phyloP scores from a whole-genome alignment of 1,140 invertebrate genomes.

The Pseudachorutes palmiensis region DNA sequence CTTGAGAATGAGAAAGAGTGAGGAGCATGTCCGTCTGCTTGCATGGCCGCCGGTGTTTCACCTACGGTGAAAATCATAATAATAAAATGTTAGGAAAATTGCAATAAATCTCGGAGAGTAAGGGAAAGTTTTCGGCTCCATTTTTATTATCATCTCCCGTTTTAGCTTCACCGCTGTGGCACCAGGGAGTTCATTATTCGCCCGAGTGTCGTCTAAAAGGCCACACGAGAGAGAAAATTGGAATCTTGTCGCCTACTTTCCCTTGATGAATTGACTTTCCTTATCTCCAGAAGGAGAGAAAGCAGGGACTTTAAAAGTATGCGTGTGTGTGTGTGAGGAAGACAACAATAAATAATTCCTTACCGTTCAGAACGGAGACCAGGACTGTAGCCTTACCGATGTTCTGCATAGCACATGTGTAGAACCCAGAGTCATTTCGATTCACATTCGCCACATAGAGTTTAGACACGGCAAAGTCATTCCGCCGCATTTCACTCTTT shows the following conservation, averaged over 20 bases:
- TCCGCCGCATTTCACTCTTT: constrained; percentile 60
- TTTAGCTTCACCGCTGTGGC: no score
- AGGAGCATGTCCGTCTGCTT: constrained; percentile 24
- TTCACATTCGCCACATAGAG: constrained; percentile 76
- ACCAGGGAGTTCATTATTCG: no score
- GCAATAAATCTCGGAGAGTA: no score
- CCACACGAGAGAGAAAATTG: neutral
- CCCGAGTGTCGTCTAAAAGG: no score
- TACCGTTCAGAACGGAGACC: constrained; percentile 75
- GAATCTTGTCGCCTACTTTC: neutral
- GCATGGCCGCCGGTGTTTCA: constrained; percentile 35
- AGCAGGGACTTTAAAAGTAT: no score
- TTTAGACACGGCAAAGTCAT: constrained; percentile 48
- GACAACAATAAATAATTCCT: constrained; percentile 34
- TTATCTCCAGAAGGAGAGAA: neutral
- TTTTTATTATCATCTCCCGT: no score
- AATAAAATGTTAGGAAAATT: constrained; percentile 1
- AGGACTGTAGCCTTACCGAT: constrained; percentile 64
- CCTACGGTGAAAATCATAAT: constrained; percentile 26
- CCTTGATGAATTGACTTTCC: neutral
- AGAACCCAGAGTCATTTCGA: constrained; percentile 71
- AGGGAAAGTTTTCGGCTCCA: no score
- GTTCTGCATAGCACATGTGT: constrained; percentile 68
- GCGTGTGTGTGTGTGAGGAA: no score
- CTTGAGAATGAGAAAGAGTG: neutral